Evolutionary conservation across 2,888 invertebrate genomes (phyloP).

Genomic region (Nipponacmea schrenckii): DNA sequence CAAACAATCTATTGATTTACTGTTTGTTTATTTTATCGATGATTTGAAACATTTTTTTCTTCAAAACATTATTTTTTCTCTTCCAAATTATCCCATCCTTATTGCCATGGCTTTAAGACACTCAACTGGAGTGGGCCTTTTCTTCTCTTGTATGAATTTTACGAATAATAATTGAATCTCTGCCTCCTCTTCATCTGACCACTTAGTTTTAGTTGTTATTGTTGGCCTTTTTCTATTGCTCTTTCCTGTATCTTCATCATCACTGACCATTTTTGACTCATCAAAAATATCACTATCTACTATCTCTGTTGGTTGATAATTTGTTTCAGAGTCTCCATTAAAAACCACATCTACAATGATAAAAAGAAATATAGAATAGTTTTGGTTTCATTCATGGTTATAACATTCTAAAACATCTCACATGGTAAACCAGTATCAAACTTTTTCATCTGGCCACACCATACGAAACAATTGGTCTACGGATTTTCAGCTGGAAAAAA

Average conservation of each 20-base stretch:
- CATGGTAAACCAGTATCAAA: no score
- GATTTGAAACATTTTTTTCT: not conserved
- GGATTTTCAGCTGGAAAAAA: no score
- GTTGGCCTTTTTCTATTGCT: not conserved
- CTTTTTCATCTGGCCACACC: not conserved
- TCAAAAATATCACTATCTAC: not conserved
- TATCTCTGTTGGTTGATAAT: not conserved
- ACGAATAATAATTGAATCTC: no score
- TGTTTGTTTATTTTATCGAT: not conserved
- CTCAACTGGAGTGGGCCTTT: no score
- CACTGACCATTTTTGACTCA: not conserved
- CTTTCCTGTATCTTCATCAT: not conserved
- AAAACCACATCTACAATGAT: not conserved
- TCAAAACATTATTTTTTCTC: not conserved
- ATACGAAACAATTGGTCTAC: not conserved
- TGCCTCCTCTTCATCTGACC: no score
- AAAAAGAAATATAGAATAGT: not conserved
- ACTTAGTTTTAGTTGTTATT: no score
- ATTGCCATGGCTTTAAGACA: not conserved
- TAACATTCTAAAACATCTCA: no score
- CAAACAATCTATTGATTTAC: not conserved
- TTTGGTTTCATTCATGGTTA: not conserved
- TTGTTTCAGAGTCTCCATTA: not conserved
- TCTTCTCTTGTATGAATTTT: no score
- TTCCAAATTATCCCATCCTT: not conserved